A percentile compares a stretch with the other conserved stretches of the same genome.
phyloP scores from a whole-genome alignment of 2,797 vertebrate species.

The Iguana delicatissima region DNA sequence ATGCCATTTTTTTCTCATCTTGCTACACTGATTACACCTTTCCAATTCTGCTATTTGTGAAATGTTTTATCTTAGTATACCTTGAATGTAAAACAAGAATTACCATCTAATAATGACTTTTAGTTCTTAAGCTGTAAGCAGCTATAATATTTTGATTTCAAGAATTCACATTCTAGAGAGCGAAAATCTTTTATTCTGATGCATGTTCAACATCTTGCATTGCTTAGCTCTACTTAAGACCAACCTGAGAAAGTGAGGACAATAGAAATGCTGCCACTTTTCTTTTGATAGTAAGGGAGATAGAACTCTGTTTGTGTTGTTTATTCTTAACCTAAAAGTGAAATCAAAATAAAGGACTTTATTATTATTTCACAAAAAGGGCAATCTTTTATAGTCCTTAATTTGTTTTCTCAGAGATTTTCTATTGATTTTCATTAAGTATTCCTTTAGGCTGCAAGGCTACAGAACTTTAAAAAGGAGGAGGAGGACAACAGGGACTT shows the following conservation, averaged over 20 bases:
- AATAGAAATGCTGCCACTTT: conserved; percentile 12
- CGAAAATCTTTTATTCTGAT: background rate
- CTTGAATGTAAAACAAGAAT: background rate
- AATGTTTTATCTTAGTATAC: background rate
- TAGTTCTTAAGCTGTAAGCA: conserved; percentile 17
- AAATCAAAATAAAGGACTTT: conserved; percentile 23
- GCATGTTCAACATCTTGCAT: conserved; percentile 11
- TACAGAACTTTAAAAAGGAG: conserved; percentile 13
- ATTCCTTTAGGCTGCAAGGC: conserved; percentile 43
- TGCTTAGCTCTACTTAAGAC: conserved; percentile 16
- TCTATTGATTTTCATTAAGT: conserved; percentile 44
- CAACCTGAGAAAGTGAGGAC: conserved; percentile 17
- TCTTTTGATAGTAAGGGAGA: conserved; percentile 15
- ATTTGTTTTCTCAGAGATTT: conserved; percentile 33
- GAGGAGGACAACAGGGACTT: background rate
- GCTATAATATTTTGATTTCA: background rate
- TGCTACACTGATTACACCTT: background rate
- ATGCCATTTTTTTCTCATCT: too few species aligned
- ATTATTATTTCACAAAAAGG: conserved; percentile 27
- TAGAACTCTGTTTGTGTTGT: background rate
- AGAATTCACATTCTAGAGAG: background rate
- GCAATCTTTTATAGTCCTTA: conserved; percentile 25
- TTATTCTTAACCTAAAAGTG: conserved; percentile 17
- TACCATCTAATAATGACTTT: background rate
- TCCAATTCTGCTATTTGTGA: background rate